These are phyloP conservation scores for Sceloporus undulatus DNA, from an alignment of 2,113 vertebrate genomes.

Conservation along the genomic window DNA sequence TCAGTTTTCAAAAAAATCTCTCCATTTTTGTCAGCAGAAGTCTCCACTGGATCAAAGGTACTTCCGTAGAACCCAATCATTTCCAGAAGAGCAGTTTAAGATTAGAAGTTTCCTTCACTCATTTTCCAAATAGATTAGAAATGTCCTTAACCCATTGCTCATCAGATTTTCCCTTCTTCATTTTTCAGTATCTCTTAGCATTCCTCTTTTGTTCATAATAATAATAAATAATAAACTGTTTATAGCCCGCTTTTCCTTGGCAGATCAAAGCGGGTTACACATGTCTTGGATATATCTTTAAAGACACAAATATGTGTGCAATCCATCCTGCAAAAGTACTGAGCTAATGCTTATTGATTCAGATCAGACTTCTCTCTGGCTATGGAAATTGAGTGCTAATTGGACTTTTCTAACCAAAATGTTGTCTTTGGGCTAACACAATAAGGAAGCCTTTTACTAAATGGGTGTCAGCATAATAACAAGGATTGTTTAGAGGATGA, in stretches of 20 bases:
- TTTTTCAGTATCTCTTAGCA: background rate
- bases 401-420: background rate
- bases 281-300: no score
- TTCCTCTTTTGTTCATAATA: background rate
- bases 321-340: background rate
- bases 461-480: background rate
- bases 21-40: background rate
- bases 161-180: background rate
- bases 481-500: background rate
- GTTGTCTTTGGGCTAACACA: background rate
- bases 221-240: no score
- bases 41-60: background rate
- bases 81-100: background rate
- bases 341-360: background rate
- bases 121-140: background rate
- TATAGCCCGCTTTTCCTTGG: background rate
- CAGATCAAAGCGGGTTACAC: background rate
- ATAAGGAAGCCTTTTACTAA: background rate
- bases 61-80: background rate
- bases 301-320: constrained; percentile 26
- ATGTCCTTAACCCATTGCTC: background rate
- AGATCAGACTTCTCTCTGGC: background rate
- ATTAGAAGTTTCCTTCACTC: background rate
- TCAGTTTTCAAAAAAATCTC: background rate
- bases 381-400: background rate